Conservation (phyloP, 2,113 vertebrate species). For the Craseonycteris thonglongyai region DNA sequence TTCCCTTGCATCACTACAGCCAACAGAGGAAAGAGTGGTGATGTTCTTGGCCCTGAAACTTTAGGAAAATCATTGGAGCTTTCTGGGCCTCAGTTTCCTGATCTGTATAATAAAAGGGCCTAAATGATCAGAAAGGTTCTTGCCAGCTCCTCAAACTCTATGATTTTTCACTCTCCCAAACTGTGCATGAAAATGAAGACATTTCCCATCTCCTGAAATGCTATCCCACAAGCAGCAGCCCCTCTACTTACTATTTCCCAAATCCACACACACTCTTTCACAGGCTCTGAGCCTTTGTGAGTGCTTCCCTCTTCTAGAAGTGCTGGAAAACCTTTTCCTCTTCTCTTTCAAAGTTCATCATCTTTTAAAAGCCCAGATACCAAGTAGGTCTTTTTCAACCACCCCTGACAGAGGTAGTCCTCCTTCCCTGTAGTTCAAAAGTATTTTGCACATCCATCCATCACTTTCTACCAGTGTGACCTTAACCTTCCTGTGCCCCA, state of each 20-base stretch:
- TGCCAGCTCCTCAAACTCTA: not conserved
- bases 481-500: not conserved
- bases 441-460: not conserved
- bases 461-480: not conserved
- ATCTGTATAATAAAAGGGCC: not conserved
- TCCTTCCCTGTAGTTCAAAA: not conserved
- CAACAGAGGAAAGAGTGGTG: not conserved
- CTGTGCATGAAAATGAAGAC: not conserved
- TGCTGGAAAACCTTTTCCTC: not conserved
- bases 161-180: not conserved
- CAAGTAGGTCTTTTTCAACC: not conserved
- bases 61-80: not conserved
- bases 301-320: not conserved
- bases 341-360: not conserved
- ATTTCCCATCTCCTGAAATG: not conserved
- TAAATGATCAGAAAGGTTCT: not conserved
- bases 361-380: not conserved
- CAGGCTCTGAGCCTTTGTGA: not conserved
- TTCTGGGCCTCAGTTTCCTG: not conserved
- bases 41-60: not conserved
- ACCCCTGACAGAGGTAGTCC: not conserved
- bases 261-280: not conserved
- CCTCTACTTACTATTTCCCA: not conserved
- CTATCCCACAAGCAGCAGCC: not conserved
- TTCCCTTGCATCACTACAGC: not conserved